A percentile compares a stretch with the other conserved stretches of the same genome.
Conservation (phyloP, 2,113 vertebrate species). For the Girardinichthys multiradiatus region DNA sequence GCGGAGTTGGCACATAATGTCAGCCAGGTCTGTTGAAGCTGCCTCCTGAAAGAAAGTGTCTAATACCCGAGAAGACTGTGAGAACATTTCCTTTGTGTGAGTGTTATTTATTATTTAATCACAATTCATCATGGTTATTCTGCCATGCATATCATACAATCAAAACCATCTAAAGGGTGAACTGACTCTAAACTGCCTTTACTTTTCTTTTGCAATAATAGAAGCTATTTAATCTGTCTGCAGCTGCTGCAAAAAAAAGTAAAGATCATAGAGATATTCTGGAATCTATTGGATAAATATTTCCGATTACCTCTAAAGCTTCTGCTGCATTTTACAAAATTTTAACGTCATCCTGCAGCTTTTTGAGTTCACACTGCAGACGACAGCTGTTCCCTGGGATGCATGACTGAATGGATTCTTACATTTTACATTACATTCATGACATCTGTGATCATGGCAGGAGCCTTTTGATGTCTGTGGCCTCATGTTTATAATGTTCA, state of each 20-base stretch:
- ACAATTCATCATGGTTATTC: no score
- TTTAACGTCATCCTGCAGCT: constrained; percentile 10
- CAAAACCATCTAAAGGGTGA: no score
- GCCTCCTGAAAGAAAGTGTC: no score
- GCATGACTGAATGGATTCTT: constrained; percentile 21
- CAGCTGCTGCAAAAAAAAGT: constrained; percentile 14
- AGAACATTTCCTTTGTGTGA: no score
- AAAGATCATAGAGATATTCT: constrained; percentile 11
- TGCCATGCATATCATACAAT: no score
- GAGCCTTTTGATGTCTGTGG: constrained; percentile 38
- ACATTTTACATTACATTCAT: constrained; percentile 19
- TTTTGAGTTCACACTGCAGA: constrained; percentile 2
- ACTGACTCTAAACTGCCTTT: not conserved
- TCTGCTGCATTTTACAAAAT: constrained; percentile 11
- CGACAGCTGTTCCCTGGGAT: constrained; percentile 30
- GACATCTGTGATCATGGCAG: constrained; percentile 45
- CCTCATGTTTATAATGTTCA: constrained; percentile 22
- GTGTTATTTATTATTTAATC: no score
- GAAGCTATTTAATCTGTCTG: constrained; percentile 19
- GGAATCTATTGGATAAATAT: constrained; percentile 2
- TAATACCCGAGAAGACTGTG: no score
- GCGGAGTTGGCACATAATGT: no score
- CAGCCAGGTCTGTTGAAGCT: no score
- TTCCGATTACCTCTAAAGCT: constrained; percentile 17
- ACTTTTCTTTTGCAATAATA: not conserved